These are phyloP conservation scores for Pelusios castaneus DNA, from an alignment of 2,113 vertebrate genomes.

Conservation along the genomic window DNA sequence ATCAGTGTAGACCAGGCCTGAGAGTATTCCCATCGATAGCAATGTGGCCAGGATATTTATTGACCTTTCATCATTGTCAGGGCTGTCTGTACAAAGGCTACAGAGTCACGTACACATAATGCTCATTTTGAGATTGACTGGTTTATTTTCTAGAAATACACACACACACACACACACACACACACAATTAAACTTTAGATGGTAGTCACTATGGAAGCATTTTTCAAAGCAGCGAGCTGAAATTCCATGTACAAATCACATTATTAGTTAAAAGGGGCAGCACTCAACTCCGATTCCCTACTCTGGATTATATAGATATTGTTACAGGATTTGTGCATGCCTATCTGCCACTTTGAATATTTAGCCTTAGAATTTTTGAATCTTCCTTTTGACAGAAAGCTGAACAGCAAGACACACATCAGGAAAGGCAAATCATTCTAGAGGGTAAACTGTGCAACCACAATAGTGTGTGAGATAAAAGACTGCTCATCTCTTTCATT, in stretches of 20 bases:
- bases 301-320: background rate
- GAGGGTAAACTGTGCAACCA: background rate
- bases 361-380: background rate
- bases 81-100: background rate
- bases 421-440: background rate
- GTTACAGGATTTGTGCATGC: background rate
- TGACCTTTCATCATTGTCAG: background rate
- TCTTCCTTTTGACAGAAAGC: background rate
- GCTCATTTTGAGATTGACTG: background rate
- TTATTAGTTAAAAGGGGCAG: background rate
- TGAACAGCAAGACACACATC: background rate
- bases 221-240: background rate
- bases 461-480: background rate
- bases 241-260: background rate
- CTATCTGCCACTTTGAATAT: background rate
- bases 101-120: rapidly evolving
- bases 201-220: background rate
- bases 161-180: background rate
- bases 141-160: background rate
- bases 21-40: background rate
- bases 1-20: no score
- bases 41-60: background rate
- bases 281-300: background rate
- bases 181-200: background rate
- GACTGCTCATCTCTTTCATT: background rate